A percentile compares a stretch with the other conserved stretches of the same genome.
These are phyloP conservation scores for Hydraecia micacea DNA, from an alignment of 2,888 invertebrate species.

Conservation along the genomic window DNA sequence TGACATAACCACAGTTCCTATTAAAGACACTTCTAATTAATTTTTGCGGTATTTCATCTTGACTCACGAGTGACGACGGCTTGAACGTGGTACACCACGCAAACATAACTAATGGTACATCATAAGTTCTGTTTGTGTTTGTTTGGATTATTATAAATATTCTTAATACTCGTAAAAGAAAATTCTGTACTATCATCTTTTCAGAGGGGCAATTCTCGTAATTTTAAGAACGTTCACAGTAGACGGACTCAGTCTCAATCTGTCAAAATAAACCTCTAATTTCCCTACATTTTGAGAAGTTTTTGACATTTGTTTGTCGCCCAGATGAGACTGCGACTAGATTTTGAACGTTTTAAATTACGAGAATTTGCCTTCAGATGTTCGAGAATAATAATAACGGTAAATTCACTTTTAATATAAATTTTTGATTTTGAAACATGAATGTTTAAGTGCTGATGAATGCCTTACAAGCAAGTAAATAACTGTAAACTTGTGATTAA, in stretches of 20 bases:
- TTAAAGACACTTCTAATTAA: slow-evolving; percentile 18
- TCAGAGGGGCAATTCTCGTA: too few relatives aligned
- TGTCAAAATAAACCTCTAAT: too few relatives aligned
- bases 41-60: slow-evolving; percentile 27
- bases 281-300: too few relatives aligned
- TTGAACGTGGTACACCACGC: not conserved
- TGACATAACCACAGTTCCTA: not conserved
- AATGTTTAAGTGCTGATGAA: not conserved
- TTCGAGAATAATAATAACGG: not conserved
- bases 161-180: not conserved
- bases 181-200: not conserved
- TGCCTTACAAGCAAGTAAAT: not conserved
- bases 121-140: not conserved
- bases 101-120: not conserved
- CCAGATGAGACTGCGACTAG: too few relatives aligned
- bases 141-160: not conserved
- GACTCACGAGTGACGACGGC: not conserved
- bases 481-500: not conserved
- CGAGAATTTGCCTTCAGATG: too few relatives aligned
- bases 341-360: too few relatives aligned
- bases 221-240: too few relatives aligned
- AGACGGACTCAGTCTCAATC: too few relatives aligned
- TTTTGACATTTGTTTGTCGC: too few relatives aligned
- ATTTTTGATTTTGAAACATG: not conserved
- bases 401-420: too few relatives aligned